Evolutionary conservation across 2,888 invertebrate species (phyloP), one percentile per base, ranked within the genome.

Genomic region (Automeris io): DNA sequence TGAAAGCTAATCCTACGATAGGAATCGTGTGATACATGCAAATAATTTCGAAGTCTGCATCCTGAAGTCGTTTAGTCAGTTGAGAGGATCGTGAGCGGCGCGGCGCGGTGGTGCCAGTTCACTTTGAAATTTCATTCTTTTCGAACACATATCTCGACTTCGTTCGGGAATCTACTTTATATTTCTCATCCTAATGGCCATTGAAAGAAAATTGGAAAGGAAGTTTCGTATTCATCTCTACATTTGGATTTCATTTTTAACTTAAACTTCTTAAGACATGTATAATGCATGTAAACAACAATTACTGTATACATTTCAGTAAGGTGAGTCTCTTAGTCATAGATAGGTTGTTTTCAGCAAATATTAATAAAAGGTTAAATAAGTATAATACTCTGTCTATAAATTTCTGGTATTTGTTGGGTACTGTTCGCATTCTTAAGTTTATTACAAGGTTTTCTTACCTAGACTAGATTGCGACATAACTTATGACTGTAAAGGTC

Each of bases 131-230:
- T 85, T 81, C 74, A 80, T 82, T 83, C 81, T 82, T 78, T 69
- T 69, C 72, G 64, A 78, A 81, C 77, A 77, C 78, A 82, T 80
- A 83, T 81, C 80, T 79, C 75, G 80, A 74, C 70, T 80, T 74
- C 78, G 69, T 68, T 63, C 72, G 73, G 70, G 74, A 81, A 81
- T 81, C 82, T 82, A 83, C 77, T 83, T 82, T 83, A 80, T 83
- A 83, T 85, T 86, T 82, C 78, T 85, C 85, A 83, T 85, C 81
- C 77, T 83, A 86, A 86, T 85, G 81, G 85, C 83, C 79, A 85
- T 82, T 79, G 76, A 75, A 71, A 80, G 85, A 82, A 85, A 83
- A 85, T 85, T 83, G 82, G 85, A 83, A 81, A 79, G 71, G 79
- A 82, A 83, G 77, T 80, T 81, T 78, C 76, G 67, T 71, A 65